phyloP scores from a whole-genome alignment of 2,888 invertebrate species.

The Mimas tiliae region DNA sequence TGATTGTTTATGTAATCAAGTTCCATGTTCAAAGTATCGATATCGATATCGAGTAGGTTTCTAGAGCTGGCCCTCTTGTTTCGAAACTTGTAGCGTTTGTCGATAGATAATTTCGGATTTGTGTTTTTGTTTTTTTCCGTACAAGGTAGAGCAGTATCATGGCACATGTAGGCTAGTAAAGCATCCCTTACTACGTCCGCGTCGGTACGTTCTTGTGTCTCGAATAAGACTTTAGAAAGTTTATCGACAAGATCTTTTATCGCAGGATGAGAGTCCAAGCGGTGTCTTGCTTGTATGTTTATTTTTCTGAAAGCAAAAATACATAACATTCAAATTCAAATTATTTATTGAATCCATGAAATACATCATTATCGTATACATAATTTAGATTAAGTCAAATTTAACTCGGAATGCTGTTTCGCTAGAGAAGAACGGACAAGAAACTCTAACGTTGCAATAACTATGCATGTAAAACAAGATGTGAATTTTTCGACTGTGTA shows the following conservation, averaged over 20 bases:
- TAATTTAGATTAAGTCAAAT: too few species aligned
- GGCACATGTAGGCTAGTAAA: slow-evolving; percentile 93
- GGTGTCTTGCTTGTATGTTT: slow-evolving; percentile 85
- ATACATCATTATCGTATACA: too few species aligned
- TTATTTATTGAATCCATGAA: too few species aligned
- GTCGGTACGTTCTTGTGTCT: slow-evolving; percentile 87
- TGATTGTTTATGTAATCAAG: slow-evolving; percentile 76
- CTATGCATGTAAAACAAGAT: too few species aligned
- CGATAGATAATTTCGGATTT: slow-evolving; percentile 45
- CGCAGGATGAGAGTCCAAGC: slow-evolving; percentile 90
- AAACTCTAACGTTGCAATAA: too few species aligned
- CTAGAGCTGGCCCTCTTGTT: slow-evolving; percentile 42
- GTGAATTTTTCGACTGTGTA: too few species aligned
- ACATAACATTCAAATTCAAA: too few species aligned
- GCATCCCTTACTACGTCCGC: slow-evolving; percentile 92
- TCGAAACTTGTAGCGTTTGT: slow-evolving; percentile 47
- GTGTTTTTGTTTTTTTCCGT: slow-evolving; percentile 65
- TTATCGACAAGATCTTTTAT: slow-evolving; percentile 88
- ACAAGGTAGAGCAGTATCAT: slow-evolving; percentile 92
- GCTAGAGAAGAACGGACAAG: too few species aligned
- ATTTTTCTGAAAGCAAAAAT: slow-evolving; percentile 73
- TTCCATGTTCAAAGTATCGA: slow-evolving; percentile 74
- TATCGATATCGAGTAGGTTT: slow-evolving; percentile 68
- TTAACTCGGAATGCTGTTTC: too few species aligned
- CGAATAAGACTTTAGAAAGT: slow-evolving; percentile 87